Evolutionary conservation across 2,113 vertebrate species (phyloP).

Genomic region (Myrmecobius fasciatus): DNA sequence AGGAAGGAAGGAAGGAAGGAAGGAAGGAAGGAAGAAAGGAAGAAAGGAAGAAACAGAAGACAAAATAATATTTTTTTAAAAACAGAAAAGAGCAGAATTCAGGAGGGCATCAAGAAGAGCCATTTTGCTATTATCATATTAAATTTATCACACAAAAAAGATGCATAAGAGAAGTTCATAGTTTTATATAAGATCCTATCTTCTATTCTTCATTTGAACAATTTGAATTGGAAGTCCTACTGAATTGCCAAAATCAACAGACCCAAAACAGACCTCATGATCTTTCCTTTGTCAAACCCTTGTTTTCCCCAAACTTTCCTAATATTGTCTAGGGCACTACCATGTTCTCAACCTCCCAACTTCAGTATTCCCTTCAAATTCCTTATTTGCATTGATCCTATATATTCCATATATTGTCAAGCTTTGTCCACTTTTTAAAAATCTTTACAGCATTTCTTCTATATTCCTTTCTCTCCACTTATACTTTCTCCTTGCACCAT

Average conservation of each 20-base stretch:
- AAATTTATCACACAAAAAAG: not conserved
- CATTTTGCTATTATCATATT: not conserved
- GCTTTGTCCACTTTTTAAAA: not conserved
- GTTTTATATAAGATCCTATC: not conserved
- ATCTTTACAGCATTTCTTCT: not conserved
- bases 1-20: too few species aligned
- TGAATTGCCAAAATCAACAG: not conserved
- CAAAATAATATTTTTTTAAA: not conserved
- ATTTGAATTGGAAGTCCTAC: not conserved
- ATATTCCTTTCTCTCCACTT: not conserved
- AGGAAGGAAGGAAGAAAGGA: accelerated
- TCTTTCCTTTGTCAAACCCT: not conserved
- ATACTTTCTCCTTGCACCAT: not conserved
- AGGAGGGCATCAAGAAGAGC: not conserved
- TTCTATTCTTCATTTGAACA: not conserved
- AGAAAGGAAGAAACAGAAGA: not conserved
- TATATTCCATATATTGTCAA: not conserved
- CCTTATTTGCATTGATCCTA: not conserved
- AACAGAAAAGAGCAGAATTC: not conserved
- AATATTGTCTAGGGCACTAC: not conserved
- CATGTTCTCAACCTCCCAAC: not conserved
- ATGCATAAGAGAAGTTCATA: not conserved
- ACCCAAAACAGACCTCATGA: not conserved
- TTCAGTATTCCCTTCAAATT: not conserved
- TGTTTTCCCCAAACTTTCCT: not conserved